Base-by-base conservation (phyloP, 2,113 vertebrate species). In the Myrmecobius fasciatus region DNA sequence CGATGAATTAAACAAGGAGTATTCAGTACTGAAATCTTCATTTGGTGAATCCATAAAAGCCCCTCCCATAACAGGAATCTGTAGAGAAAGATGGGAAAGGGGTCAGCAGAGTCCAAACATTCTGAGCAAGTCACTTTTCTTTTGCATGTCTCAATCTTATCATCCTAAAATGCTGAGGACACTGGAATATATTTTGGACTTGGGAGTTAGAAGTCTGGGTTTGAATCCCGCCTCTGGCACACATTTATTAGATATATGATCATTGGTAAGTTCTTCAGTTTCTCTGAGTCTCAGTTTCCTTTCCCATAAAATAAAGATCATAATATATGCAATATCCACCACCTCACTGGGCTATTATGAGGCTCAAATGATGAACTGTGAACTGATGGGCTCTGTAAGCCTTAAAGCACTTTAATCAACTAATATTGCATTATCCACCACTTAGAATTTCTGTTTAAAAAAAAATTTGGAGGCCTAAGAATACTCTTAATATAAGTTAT, bases 1-100 rank as follows among this genome's bases (percentile, higher is more conserved):
- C 0, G 99, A 99, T 1, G 99, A 99, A 98, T 99, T 99, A 97
- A 99, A 99, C 97, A 99, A 99, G 8, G 99, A 99, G 97, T 99
- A 99, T 46, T 99, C 99, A 0, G 99, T 99, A 67, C 99, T 99
- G 98, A 99, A 99, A 98, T 99, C 99, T 48, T 99, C 99, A 0
- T 99, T 99, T 90, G 99, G 99, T 0, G 99, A 99, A 98, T 99
- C 99, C 99, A 99, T 99, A 98, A 99, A 99, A 51, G 99, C 99
- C 28, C 99, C 99, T 93, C 99, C 99, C 99, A 99, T 99, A 47
- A 99, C 99, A 83, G 99, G 99, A 98, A 99, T 99, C 99, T 99
- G 98, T n/a, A n/a, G 95, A 97, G 95, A 60, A 97, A 92, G 92
- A 98, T 2, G 96, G 0, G 36, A 93, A 52, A 97, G 92, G 49